Base-by-base conservation (phyloP, 2,797 vertebrate species). In the Graptemys geographica region DNA sequence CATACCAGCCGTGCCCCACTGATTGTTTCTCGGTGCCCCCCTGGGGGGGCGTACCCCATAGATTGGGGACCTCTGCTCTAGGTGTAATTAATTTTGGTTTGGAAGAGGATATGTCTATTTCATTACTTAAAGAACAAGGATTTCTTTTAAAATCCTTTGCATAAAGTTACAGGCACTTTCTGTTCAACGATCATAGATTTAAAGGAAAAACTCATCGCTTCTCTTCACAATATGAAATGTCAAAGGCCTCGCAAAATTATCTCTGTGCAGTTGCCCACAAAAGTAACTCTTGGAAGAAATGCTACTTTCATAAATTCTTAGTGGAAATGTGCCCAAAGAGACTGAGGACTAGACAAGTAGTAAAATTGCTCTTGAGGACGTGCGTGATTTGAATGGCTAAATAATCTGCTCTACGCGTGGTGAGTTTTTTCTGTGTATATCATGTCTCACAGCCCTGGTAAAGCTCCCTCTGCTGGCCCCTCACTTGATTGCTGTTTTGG, bases 361-460 rank as follows among this genome's bases (percentile, higher is more conserved):
- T 79, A 49, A 95, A 94, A 92, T 81, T n/a, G 3, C 41, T 94
- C 86, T 28, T 86, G 88, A 91, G 44, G 55, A 55, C 37, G 51
- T 69, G 13, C 21, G 31, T 86, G 31, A 85, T 94, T 86, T 0
- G 0, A 85, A 89, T 76, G 6, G 47, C 84, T 27, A 88, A 85
- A 90, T n/a, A 87, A 55, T 44, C 53, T 88, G 11, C 27, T 94
- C 88, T 72, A 53, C 76, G 76, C 11, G 41, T 87, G 79, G 23
- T 56, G n/a, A n/a, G 8, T 44, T 90, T 95, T 93, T 88, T 23
- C 52, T 79, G 13, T 56, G 1, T 15, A 0, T 27, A 83, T 72
- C 37, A 72, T 72, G 69, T 72, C 69, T 23, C 69, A 72, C 19
- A 41, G 37, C 37, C 19, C n/a, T 72, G 21, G 69, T 11, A 72